Conservation (phyloP, 2,888 invertebrate species). For the Chrysopilus asiliformis region DNA sequence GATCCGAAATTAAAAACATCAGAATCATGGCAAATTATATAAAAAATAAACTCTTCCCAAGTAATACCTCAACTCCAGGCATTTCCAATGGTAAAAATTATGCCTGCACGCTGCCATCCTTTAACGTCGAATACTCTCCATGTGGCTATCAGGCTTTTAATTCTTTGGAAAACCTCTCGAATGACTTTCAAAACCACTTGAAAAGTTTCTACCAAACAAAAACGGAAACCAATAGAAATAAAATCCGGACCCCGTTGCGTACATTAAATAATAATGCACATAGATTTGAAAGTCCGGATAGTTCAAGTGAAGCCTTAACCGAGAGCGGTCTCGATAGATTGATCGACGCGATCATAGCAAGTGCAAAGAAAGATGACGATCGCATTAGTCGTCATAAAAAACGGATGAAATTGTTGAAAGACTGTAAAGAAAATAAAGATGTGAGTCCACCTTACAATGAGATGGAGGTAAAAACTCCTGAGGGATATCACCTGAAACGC, state of each 20-base stretch:
- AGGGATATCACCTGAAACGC: conserved; percentile 24
- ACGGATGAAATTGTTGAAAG: not conserved
- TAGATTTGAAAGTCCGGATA: conserved; percentile 10
- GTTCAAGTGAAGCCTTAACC: conserved; percentile 33
- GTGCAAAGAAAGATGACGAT: conserved; percentile 27
- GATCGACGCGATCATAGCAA: conserved; percentile 35
- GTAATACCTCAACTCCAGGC: no score
- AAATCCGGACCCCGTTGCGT: no score
- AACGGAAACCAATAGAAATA: no score
- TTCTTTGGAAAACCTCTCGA: not conserved
- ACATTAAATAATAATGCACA: not conserved
- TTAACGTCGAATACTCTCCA: conserved; percentile 17
- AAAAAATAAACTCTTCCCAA: no score
- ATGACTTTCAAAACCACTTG: not conserved
- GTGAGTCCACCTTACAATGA: conserved; percentile 18
- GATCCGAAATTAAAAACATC: no score
- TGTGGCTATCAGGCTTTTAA: not conserved
- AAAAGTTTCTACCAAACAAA: not conserved
- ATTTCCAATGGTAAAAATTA: no score
- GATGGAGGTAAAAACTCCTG: conserved; percentile 35
- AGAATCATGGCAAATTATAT: no score
- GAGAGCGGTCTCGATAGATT: conserved; percentile 33
- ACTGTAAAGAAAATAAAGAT: not conserved
- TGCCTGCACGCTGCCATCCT: conserved; percentile 16
- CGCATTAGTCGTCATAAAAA: not conserved